Percentiles rank a stretch among this genome's conserved stretches.
phyloP scores from a whole-genome alignment of 2,797 vertebrate species.

The Sebastiscus albofasciatus region DNA sequence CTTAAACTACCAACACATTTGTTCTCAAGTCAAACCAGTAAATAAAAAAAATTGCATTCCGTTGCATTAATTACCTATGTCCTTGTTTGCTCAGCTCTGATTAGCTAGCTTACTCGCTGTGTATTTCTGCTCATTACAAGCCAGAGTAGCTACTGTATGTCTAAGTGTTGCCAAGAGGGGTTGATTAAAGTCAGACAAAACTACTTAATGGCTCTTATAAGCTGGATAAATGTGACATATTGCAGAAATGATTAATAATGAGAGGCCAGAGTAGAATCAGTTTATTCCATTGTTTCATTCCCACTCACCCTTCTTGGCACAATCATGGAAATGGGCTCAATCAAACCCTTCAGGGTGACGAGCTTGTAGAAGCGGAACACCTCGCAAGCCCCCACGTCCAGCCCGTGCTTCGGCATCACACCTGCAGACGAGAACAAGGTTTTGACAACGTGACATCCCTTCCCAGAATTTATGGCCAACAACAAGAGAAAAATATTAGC shows the following conservation, averaged over 20 bases:
- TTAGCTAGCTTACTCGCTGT: background rate
- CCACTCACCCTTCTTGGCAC: constrained; percentile 95
- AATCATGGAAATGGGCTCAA: constrained; percentile 99
- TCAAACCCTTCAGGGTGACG: constrained; percentile 94
- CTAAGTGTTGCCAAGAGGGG: background rate
- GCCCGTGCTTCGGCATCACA: constrained; percentile 96
- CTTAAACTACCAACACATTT: background rate
- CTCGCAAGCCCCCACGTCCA: constrained; percentile 94
- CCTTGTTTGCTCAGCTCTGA: background rate
- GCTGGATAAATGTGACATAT: background rate
- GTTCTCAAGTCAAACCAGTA: background rate
- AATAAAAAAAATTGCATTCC: background rate
- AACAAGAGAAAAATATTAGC: background rate
- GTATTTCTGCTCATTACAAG: background rate
- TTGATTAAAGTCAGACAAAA: background rate
- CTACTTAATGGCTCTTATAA: background rate
- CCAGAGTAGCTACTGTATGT: background rate
- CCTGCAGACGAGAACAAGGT: constrained; percentile 78
- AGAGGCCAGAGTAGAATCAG: background rate
- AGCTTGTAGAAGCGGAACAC: constrained; percentile 98
- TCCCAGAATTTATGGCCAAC: background rate
- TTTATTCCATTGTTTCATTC: background rate
- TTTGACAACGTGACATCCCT: background rate
- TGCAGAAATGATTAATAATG: background rate
- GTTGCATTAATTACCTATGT: background rate